A percentile compares a stretch with the other conserved stretches of the same genome.
Conservation (phyloP, 2,113 vertebrate species). For the Tragelaphus buxtoni region DNA sequence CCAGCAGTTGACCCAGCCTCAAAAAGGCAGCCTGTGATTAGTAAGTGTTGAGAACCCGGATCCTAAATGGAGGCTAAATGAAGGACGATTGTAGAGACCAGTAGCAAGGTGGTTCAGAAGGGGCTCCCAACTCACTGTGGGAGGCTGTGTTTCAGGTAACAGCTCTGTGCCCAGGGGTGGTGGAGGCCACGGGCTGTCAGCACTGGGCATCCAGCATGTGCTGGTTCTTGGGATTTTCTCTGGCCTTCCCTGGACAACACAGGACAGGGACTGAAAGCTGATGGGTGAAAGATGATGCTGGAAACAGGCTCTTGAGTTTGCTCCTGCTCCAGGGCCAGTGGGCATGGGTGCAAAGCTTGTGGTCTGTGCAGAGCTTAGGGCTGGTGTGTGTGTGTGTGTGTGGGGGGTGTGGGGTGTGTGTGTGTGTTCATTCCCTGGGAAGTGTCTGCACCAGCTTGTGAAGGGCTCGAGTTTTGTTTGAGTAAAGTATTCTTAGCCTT, state of each 20-base stretch:
- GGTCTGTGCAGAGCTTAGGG: too few relatives aligned
- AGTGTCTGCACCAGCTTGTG: neutral
- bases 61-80: neutral
- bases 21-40: neutral
- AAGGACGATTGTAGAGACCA: neutral
- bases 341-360: too few relatives aligned
- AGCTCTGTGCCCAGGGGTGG: neutral
- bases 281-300: neutral
- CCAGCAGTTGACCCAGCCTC: slow-evolving; percentile 37
- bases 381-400: too few relatives aligned
- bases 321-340: neutral
- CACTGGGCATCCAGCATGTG: neutral
- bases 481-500: neutral
- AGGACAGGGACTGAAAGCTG: neutral
- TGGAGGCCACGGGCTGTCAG: neutral
- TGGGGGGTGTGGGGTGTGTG: neutral
- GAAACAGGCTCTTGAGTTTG: neutral
- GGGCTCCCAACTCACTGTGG: neutral
- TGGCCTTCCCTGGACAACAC: neutral
- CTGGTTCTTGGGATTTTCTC: neutral
- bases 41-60: neutral
- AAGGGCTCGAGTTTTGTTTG: neutral
- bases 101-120: neutral
- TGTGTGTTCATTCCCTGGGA: neutral
- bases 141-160: neutral